Percentiles rank a stretch among this genome's conserved stretches.
Evolutionary conservation across 1,140 invertebrate species (phyloP).

Genomic region (Anastatus disparis): DNA sequence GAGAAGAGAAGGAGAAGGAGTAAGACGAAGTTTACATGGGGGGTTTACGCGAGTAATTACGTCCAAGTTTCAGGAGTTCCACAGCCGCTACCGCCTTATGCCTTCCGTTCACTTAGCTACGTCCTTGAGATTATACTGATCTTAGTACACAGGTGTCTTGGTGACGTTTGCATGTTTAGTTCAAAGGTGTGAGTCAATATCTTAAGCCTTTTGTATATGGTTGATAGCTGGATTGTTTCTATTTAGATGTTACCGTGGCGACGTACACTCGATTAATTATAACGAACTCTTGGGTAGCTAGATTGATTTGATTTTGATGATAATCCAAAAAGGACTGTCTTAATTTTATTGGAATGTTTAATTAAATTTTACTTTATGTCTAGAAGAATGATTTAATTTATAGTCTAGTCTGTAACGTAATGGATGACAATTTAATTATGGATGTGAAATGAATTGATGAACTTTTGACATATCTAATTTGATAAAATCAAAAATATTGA

Average conservation of each 20-base stretch:
- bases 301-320: background rate
- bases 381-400: too few relatives aligned
- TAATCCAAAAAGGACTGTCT: too few relatives aligned
- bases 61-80: constrained; percentile 52
- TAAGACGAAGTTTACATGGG: constrained; percentile 39
- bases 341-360: too few relatives aligned
- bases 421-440: too few relatives aligned
- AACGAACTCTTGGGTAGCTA: background rate
- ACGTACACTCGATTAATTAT: constrained; percentile 18
- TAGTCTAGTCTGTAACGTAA: too few relatives aligned
- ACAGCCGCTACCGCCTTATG: too few relatives aligned
- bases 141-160: background rate
- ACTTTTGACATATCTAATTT: too few relatives aligned
- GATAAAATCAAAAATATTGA: too few relatives aligned
- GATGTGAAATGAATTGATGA: too few relatives aligned
- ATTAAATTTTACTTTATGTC: background rate
- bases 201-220: background rate
- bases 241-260: background rate
- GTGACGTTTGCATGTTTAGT: too few relatives aligned
- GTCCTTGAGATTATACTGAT: constrained; percentile 9
- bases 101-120: constrained; percentile 42
- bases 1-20: constrained; percentile 13
- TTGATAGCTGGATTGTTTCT: background rate
- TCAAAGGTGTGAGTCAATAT: too few relatives aligned
- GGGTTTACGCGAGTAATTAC: constrained; percentile 51